These are phyloP conservation scores for Poecilia gillii DNA, from an alignment of 2,797 vertebrate genomes.

Conservation along the genomic window DNA sequence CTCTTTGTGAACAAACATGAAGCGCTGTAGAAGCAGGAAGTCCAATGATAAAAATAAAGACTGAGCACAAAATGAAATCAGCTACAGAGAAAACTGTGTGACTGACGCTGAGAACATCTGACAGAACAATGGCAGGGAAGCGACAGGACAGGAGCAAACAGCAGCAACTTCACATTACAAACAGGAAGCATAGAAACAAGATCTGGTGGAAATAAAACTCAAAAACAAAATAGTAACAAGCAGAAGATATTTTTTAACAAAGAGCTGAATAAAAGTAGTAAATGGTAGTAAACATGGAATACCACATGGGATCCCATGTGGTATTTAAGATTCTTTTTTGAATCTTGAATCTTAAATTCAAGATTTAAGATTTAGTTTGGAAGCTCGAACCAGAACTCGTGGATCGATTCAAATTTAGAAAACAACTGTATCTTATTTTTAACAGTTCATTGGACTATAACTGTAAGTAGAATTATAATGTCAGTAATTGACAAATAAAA, in stretches of 20 bases:
- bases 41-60: conserved; percentile 1
- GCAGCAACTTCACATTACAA: background rate
- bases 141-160: background rate
- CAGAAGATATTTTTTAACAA: background rate
- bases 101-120: background rate
- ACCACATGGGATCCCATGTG: background rate
- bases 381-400: background rate
- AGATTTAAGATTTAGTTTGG: background rate
- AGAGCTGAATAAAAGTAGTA: background rate
- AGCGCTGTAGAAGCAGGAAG: background rate
- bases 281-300: background rate
- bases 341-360: too few species aligned
- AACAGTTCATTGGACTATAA: background rate
- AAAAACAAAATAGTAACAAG: background rate
- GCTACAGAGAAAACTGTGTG: background rate
- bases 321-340: too few species aligned
- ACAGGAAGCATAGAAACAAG: background rate
- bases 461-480: background rate
- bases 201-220: background rate
- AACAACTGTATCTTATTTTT: background rate
- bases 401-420: background rate
- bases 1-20: background rate
- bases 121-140: background rate
- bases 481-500: background rate
- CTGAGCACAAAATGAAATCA: conserved; percentile 8